These are phyloP conservation scores for Rhombomys opimus DNA, from an alignment of 2,113 vertebrate species.

Conservation along the genomic window DNA sequence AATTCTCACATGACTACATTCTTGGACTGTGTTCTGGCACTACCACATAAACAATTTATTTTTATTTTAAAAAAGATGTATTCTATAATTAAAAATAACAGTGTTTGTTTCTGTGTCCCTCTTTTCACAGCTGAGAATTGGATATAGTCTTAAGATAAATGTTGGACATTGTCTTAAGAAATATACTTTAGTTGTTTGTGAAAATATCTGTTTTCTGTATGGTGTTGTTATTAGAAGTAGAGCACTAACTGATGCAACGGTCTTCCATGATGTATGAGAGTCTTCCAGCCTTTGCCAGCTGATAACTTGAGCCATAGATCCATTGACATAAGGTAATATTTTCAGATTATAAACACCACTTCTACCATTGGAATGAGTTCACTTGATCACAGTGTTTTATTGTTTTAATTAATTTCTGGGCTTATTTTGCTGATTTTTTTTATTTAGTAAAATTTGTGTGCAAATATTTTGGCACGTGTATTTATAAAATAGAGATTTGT, in stretches of 20 bases:
- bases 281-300: not conserved
- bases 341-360: conserved; percentile 19
- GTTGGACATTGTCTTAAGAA: not conserved
- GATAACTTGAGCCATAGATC: not conserved
- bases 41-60: not conserved
- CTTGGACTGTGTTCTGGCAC: not conserved
- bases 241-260: not conserved
- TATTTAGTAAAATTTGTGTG: not conserved
- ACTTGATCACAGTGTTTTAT: not conserved
- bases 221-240: not conserved
- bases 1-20: not conserved
- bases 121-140: not conserved
- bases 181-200: not conserved
- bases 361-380: conserved; percentile 23
- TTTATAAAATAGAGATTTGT: not conserved
- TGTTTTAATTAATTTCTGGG: not conserved
- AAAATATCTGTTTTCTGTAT: not conserved
- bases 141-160: not conserved
- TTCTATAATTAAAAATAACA: not conserved
- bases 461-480: not conserved
- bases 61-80: not conserved
- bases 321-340: not conserved
- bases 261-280: not conserved
- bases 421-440: conserved; percentile 16
- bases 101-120: not conserved